Evolutionary conservation across 2,113 vertebrate species (phyloP).

Genomic region (Brienomyrus longianalis): DNA sequence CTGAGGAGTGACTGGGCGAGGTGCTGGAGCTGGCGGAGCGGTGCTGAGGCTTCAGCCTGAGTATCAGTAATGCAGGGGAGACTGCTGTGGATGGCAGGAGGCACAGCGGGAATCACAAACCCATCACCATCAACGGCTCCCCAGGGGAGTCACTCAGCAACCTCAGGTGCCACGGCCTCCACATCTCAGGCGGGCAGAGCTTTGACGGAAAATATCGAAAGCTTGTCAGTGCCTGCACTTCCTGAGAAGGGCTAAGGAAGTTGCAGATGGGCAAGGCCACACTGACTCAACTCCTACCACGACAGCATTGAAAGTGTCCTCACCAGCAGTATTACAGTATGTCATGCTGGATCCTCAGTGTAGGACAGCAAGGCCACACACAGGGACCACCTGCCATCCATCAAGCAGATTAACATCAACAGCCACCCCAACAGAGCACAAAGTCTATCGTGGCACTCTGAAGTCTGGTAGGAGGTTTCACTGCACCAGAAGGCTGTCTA

Average conservation of each 20-base stretch:
- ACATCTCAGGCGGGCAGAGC: background rate
- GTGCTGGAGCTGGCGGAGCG: background rate
- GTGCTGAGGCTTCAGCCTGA: background rate
- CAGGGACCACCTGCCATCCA: background rate
- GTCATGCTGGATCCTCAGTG: background rate
- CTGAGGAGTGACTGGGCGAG: background rate
- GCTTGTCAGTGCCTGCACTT: background rate
- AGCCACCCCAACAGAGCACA: background rate
- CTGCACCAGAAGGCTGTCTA: background rate
- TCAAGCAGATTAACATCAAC: background rate
- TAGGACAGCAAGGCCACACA: background rate
- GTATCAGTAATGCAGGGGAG: background rate
- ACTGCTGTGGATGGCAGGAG: background rate
- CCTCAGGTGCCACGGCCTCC: background rate
- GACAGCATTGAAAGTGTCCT: background rate
- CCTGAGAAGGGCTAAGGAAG: background rate
- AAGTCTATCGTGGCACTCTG: background rate
- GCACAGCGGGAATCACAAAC: background rate
- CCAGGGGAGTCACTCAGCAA: background rate
- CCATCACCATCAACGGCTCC: background rate
- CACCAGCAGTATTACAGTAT: background rate
- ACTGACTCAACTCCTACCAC: background rate
- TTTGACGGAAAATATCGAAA: background rate
- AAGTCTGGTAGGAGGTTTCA: background rate
- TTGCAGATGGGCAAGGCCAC: background rate